A percentile compares a stretch with the other conserved stretches of the same genome.
phyloP scores from a whole-genome alignment of 64 coral and sea anemone species.

The Stylophora pistillata region DNA sequence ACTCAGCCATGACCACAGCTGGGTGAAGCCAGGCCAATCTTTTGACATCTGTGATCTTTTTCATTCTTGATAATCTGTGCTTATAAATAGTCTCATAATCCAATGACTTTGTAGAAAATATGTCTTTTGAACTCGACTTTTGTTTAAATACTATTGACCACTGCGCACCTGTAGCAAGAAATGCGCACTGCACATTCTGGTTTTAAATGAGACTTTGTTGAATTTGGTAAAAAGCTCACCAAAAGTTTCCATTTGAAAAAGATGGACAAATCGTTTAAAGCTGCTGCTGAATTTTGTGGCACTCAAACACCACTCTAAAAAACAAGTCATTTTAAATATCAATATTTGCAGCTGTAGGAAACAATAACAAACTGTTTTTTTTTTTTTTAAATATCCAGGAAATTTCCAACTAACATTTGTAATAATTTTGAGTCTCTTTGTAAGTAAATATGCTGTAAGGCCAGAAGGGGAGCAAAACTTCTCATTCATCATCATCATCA shows the following conservation, averaged over 20 bases:
- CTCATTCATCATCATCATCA: too few species aligned
- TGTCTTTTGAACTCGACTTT: slow-evolving; percentile 11
- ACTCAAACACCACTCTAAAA: slow-evolving; percentile 12
- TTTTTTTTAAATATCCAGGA: slow-evolving; percentile 9
- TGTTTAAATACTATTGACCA: slow-evolving; percentile 18
- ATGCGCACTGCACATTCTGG: slow-evolving; percentile 26
- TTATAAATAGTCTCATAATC: background rate
- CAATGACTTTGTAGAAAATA: slow-evolving; percentile 35
- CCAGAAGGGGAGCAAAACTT: background rate
- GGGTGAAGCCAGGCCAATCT: background rate
- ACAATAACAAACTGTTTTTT: background rate
- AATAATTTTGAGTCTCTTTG: background rate
- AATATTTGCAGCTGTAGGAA: background rate
- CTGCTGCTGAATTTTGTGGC: slow-evolving; percentile 7
- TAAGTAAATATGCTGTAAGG: too few species aligned
- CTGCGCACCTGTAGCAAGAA: background rate
- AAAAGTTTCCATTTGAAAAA: slow-evolving; percentile 11
- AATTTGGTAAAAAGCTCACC: slow-evolving; percentile 36
- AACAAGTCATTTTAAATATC: background rate
- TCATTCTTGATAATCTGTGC: background rate
- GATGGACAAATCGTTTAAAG: background rate
- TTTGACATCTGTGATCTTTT: background rate
- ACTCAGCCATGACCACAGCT: background rate
- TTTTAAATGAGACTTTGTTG: background rate
- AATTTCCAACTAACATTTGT: slow-evolving; percentile 11